Evolutionary conservation across 2,888 invertebrate species (phyloP), one percentile per base, ranked within the genome.

Genomic region (Prosopocoilus inquinatus): DNA sequence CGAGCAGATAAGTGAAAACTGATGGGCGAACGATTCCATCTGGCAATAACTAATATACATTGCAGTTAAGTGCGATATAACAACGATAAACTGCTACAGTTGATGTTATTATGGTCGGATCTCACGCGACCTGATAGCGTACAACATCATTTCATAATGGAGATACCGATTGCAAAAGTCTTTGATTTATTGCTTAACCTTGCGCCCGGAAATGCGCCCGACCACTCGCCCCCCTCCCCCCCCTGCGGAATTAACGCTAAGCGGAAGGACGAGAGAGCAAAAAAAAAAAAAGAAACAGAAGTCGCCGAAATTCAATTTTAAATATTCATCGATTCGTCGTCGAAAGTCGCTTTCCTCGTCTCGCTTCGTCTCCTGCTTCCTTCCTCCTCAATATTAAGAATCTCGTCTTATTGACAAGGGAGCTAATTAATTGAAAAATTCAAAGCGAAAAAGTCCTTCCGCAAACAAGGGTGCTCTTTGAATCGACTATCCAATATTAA

Each of bases 41-140:
- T 68, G 61, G 70, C 64, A 69, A 71, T 72, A 72, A 72, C 72
- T 72, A 72, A 72, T 72, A 72, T 67, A 65, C 68, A 67, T 65
- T 67, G 70, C 70, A 66, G 69, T 68, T 69, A 69, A 69, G 70
- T 67, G 70, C 67, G 68, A 68, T 68, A 68, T 65, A 67, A 67
- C 58, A 57, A 57, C 65, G 71, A 71, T 71, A 70, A 70, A 67
- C 66, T 58, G 60, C 56, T 65, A 64, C 64, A 67, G 69, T 68
- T 69, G 70, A 70, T 69, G 70, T 68, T 69, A 67, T 72, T 71
- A 72, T 70, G 64, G 72, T 64, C 59, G 63, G 59, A 70, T 70
- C 70, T 71, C 72, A 72, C 72, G 72, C 72, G 61, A 72, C 58
- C 58, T 67, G 70, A 70, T 70, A 69, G 55, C 55, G 51, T 53